phyloP scores from a whole-genome alignment of 2,888 invertebrate genomes.

The Scaptomyza polygonia region DNA sequence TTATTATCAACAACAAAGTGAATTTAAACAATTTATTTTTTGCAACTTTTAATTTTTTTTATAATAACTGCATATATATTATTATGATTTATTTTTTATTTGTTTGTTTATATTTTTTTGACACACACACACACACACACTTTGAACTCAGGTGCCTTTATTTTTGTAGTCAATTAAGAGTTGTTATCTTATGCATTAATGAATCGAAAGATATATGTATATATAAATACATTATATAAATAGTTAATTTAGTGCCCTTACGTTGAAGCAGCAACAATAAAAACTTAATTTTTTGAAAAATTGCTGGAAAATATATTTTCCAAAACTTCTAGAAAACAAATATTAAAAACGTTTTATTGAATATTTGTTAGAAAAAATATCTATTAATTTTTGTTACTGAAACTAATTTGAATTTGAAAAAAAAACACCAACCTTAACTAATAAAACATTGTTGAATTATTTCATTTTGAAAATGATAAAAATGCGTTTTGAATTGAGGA shows the following conservation, averaged over 20 bases:
- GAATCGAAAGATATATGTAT: slow-evolving; percentile 29
- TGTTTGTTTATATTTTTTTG: slow-evolving; percentile 56
- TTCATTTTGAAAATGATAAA: slow-evolving; percentile 68
- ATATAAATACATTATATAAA: slow-evolving; percentile 24
- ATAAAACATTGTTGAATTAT: slow-evolving; percentile 69
- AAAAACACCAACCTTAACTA: slow-evolving; percentile 52
- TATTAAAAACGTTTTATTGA: slow-evolving; percentile 34
- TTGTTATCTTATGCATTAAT: slow-evolving; percentile 79
- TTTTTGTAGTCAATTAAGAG: slow-evolving; percentile 82
- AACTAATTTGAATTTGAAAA: slow-evolving; percentile 59
- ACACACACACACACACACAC: too few species aligned
- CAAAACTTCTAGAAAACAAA: slow-evolving; percentile 35
- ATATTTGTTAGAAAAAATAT: slow-evolving; percentile 27
- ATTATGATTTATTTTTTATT: not conserved
- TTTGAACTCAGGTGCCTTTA: slow-evolving; percentile 83
- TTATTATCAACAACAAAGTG: not conserved
- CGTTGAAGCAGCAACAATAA: slow-evolving; percentile 55
- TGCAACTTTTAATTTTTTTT: slow-evolving; percentile 41
- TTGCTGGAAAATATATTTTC: slow-evolving; percentile 35
- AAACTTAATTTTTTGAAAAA: slow-evolving; percentile 61
- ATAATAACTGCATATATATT: slow-evolving; percentile 2
- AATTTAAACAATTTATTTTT: slow-evolving; percentile 15
- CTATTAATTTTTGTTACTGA: slow-evolving; percentile 67
- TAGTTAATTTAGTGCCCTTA: slow-evolving; percentile 32
- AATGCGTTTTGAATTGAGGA: slow-evolving; percentile 1